A percentile compares a stretch with the other conserved stretches of the same genome.
Evolutionary conservation across 2,888 invertebrate genomes (phyloP).

Genomic region (Drosophila robusta): DNA sequence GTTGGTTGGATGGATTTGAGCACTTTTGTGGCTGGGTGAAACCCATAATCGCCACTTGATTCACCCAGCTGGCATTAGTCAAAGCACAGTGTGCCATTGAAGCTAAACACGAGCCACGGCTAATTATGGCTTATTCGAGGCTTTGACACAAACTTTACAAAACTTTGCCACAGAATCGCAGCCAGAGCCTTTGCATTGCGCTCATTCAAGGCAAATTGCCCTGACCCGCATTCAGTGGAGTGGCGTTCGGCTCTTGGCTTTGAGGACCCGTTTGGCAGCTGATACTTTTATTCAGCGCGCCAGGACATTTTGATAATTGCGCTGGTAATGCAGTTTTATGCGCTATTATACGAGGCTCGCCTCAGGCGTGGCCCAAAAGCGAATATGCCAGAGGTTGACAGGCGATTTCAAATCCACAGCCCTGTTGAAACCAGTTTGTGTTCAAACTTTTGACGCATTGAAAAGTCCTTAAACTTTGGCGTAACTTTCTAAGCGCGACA

Average conservation of each 20-base stretch:
- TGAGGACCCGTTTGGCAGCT: background rate
- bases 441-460: slow-evolving; percentile 49
- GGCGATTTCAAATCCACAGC: slow-evolving; percentile 8
- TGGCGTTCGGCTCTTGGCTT: slow-evolving; percentile 6
- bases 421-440: slow-evolving; percentile 33
- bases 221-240: slow-evolving; percentile 38
- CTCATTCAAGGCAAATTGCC: slow-evolving; percentile 32
- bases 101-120: slow-evolving; percentile 19
- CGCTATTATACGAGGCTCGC: background rate
- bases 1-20: slow-evolving; percentile 1
- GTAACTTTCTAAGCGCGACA: slow-evolving; percentile 7
- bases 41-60: slow-evolving; percentile 14
- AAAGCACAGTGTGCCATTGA: slow-evolving; percentile 17
- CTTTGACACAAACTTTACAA: slow-evolving; percentile 48
- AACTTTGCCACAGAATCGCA: slow-evolving; percentile 13
- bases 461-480: slow-evolving; percentile 37
- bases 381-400: slow-evolving; percentile 25
- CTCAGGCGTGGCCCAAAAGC: background rate
- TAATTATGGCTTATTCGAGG: slow-evolving; percentile 48
- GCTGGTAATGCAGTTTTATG: background rate
- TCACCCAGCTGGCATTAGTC: background rate
- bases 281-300: slow-evolving; percentile 14
- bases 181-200: slow-evolving; percentile 1
- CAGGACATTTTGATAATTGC: slow-evolving; percentile 19
- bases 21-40: slow-evolving; percentile 6